These are phyloP conservation scores for Empis livida DNA, from an alignment of 2,888 invertebrate species.

Conservation along the genomic window DNA sequence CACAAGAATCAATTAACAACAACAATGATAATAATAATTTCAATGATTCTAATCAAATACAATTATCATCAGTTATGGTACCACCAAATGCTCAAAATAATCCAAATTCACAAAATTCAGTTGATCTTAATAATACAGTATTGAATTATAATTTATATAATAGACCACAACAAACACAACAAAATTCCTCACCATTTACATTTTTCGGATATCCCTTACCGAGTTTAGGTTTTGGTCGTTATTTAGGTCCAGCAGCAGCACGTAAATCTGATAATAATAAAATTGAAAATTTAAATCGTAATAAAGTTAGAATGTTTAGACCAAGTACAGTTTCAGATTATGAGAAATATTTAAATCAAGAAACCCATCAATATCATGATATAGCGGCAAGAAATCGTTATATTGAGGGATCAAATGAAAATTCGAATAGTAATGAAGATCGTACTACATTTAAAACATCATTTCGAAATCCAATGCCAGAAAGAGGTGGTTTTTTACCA, in stretches of 20 bases:
- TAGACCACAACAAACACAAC: conserved; percentile 20
- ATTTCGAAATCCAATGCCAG: conserved; percentile 34
- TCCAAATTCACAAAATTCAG: conserved; percentile 20
- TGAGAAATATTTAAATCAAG: conserved; percentile 29
- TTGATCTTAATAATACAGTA: conserved; percentile 36
- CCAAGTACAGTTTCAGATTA: conserved; percentile 30
- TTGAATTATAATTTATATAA: conserved; percentile 35
- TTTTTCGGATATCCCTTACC: conserved; percentile 78
- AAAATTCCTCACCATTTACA: conserved; percentile 48
- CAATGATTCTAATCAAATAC: conserved; percentile 3
- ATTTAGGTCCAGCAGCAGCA: conserved; percentile 38
- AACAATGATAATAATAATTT: conserved; percentile 10
- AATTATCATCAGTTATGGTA: conserved; percentile 22
- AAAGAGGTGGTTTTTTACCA: conserved; percentile 66
- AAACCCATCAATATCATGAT: conserved; percentile 19
- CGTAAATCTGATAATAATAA: conserved; percentile 24
- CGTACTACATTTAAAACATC: conserved; percentile 24
- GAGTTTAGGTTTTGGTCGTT: conserved; percentile 52
- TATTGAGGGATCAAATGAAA: conserved; percentile 25
- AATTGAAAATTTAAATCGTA: conserved; percentile 16
- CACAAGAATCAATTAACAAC: conserved; percentile 21
- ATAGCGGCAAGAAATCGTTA: conserved; percentile 20
- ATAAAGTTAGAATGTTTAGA: conserved; percentile 32
- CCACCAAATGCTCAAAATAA: conserved; percentile 4
- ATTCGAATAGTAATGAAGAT: conserved; percentile 21